These are phyloP conservation scores for Chlorodrepanis virens DNA, from an alignment of 2,113 vertebrate genomes.

Conservation along the genomic window DNA sequence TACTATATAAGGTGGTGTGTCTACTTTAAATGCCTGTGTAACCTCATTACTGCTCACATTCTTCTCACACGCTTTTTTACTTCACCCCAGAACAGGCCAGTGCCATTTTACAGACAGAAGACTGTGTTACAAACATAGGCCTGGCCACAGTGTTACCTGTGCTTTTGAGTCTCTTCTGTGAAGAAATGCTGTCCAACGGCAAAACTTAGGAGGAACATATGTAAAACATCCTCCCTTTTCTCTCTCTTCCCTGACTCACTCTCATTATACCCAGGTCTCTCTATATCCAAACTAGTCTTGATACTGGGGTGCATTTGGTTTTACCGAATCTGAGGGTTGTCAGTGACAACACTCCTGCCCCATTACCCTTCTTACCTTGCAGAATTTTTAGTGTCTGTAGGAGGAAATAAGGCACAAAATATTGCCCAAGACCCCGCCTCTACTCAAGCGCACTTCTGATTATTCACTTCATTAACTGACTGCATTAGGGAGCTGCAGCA, in stretches of 20 bases:
- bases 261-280: background rate
- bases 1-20: background rate
- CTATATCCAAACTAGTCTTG: background rate
- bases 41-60: background rate
- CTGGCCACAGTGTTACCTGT: background rate
- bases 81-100: background rate
- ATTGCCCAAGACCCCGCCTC: background rate
- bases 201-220: background rate
- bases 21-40: background rate
- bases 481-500: background rate
- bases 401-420: background rate
- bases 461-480: slow-evolving; percentile 9
- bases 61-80: background rate
- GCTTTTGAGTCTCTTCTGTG: background rate
- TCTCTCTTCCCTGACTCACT: background rate
- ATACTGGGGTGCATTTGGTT: background rate
- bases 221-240: background rate
- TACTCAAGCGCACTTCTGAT: background rate
- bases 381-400: background rate
- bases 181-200: background rate
- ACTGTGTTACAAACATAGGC: background rate
- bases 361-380: background rate
- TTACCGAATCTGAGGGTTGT: background rate
- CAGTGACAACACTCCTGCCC: background rate
- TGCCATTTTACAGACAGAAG: background rate